Evolutionary conservation across 2,888 invertebrate genomes (phyloP), one percentile per base, ranked within the genome.

Genomic region (Adelphocoris suturalis): DNA sequence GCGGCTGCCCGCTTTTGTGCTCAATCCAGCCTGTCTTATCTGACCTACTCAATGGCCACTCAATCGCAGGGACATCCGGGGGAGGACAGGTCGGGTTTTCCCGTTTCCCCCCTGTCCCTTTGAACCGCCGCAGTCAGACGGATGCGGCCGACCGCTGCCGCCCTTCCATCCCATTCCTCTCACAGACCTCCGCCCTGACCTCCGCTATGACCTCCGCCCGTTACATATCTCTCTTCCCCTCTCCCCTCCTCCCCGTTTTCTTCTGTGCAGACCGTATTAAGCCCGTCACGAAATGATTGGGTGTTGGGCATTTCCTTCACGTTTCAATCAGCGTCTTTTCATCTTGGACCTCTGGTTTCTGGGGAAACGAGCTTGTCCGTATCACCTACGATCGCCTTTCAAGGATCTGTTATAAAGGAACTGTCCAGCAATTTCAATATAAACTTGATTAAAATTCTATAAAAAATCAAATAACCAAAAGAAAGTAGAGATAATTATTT

Each of bases 231-330:
- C 37, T 37, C 37, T 4, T 7, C 37, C 37, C 37, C 37, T 7
- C 37, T 7, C 37, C 37, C 37, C 37, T 4, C 7, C n/a, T n/a
- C 4, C n/a, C 19, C 13, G 9, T 7, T 61, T 61, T 61, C 61
- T 61, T 61, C 61, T 61, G 4, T 61, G 61, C n/a, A 23, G 68
- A 27, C 68, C 23, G 68, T 19, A 61, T 68, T 68, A 68, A 23
- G 68, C 68, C 19, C 27, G 68, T 68, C 68, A 68, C 68, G 68
- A 19, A 68, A 68, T 68, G 19, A 68, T 23, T 12, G 68, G 68
- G 68, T 68, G 68, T 68, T 68, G 68, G 68, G 23, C 68, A 68
- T 68, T 68, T 68, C 68, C 23, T 68, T 68, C 68, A 68, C 68
- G 68, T 68, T 23, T 68, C 68, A 68, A 68, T 68, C 68, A 68